Evolutionary conservation across 2,888 invertebrate species (phyloP).

Genomic region (Nineta flava): DNA sequence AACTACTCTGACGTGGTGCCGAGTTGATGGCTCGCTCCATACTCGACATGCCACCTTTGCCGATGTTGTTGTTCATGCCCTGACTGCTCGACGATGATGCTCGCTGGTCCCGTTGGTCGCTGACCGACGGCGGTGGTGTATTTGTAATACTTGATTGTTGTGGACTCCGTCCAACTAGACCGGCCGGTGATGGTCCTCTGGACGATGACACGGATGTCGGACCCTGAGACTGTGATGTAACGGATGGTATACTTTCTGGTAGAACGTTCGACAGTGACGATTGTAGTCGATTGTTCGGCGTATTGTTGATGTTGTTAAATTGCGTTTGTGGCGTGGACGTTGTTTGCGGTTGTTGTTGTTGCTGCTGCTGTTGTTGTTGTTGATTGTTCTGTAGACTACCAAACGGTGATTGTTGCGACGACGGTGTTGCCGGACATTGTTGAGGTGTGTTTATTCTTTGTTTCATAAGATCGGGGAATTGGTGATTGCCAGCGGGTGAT

Average conservation of each 20-base stretch:
- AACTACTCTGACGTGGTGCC: conserved; percentile 28
- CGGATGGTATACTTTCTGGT: conserved; percentile 37
- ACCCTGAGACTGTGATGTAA: conserved; percentile 38
- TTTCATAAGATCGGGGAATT: conserved; percentile 42
- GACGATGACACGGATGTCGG: conserved; percentile 45
- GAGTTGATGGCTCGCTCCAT: conserved; percentile 34
- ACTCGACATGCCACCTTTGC: conserved; percentile 36
- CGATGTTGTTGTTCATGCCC: conserved; percentile 28
- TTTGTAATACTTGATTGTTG: conserved; percentile 17
- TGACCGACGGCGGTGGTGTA: conserved; percentile 26
- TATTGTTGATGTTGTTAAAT: conserved; percentile 23
- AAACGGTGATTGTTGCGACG: conserved; percentile 26
- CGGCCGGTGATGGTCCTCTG: conserved; percentile 37
- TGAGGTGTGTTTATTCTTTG: conserved; percentile 32
- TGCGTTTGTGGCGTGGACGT: conserved; percentile 22
- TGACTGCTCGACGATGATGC: conserved; percentile 26
- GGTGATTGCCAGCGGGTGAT: conserved; percentile 35
- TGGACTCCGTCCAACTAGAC: conserved; percentile 23
- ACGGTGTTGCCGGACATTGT: conserved; percentile 5
- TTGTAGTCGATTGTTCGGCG: conserved; percentile 21
- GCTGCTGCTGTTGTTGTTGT: conserved; percentile 12
- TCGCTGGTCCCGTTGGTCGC: conserved; percentile 18
- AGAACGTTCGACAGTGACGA: conserved; percentile 28
- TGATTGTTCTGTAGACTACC: conserved; percentile 22
- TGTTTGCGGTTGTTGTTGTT: conserved; percentile 15